Percentiles rank a stretch among this genome's conserved stretches.
Evolutionary conservation across 2,888 invertebrate genomes (phyloP).

Genomic region (Gryllus longicercus): DNA sequence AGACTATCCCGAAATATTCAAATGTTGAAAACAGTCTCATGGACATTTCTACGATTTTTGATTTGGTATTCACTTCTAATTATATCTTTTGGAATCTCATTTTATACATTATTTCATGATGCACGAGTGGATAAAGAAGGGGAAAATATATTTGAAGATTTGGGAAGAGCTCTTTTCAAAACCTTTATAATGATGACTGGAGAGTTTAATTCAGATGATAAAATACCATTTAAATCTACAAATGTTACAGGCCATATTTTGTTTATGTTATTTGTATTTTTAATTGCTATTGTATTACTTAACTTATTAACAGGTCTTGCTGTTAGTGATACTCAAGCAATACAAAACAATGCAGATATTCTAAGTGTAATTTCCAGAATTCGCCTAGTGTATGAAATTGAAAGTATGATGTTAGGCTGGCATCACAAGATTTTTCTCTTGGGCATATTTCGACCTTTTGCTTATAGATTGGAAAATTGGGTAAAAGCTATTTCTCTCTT

Average conservation of each 20-base stretch:
- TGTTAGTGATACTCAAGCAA: slow-evolving; percentile 20
- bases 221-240: background rate
- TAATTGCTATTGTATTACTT: slow-evolving; percentile 21
- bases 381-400: slow-evolving; percentile 1
- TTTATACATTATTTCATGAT: background rate
- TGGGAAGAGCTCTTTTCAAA: background rate
- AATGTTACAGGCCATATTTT: background rate
- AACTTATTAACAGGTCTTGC: slow-evolving; percentile 25
- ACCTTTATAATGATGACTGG: slow-evolving; percentile 23
- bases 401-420: background rate
- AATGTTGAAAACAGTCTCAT: slow-evolving; percentile 24
- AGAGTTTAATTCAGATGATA: slow-evolving; percentile 22
- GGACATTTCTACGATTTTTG: slow-evolving; percentile 6
- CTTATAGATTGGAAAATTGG: no score
- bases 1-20: slow-evolving; percentile 18
- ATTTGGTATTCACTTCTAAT: slow-evolving; percentile 18
- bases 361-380: slow-evolving; percentile 20
- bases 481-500: no score
- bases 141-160: background rate
- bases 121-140: background rate
- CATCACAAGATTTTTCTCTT: background rate
- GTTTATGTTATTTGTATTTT: slow-evolving; percentile 22
- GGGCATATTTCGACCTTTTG: background rate
- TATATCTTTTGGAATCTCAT: slow-evolving; percentile 11
- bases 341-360: slow-evolving; percentile 7